Conservation (phyloP, 2,113 vertebrate species). For the Mellivora capensis region DNA sequence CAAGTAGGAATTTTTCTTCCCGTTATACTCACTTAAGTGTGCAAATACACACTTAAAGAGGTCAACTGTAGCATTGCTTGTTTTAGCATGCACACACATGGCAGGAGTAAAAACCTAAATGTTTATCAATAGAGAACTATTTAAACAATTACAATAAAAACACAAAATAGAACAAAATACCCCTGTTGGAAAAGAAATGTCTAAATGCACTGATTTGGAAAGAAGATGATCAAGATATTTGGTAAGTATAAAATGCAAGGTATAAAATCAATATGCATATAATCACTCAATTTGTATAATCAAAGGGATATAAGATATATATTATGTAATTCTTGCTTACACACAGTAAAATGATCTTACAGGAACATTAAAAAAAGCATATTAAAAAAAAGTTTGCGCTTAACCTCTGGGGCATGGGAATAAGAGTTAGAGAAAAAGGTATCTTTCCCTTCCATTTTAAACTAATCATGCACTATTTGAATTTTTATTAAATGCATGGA, state of each 20-base stretch:
- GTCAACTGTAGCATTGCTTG: background rate
- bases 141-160: background rate
- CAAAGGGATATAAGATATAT: background rate
- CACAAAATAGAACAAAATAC: background rate
- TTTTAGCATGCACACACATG: background rate
- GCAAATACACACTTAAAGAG: background rate
- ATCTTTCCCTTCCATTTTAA: slow-evolving; percentile 4
- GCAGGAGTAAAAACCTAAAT: background rate
- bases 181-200: background rate
- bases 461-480: background rate
- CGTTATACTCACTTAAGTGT: background rate
- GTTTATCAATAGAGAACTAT: background rate
- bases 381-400: slow-evolving; percentile 5
- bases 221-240: background rate
- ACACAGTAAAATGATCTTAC: background rate
- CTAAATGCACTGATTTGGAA: background rate
- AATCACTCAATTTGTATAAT: background rate
- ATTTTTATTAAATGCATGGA: slow-evolving; percentile 7
- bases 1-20: background rate
- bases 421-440: background rate
- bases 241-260: background rate
- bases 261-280: background rate
- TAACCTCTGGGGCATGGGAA: background rate
- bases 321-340: background rate
- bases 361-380: background rate